Base-by-base conservation (phyloP, 2,888 invertebrate genomes). In the Cistogaster globosa region DNA sequence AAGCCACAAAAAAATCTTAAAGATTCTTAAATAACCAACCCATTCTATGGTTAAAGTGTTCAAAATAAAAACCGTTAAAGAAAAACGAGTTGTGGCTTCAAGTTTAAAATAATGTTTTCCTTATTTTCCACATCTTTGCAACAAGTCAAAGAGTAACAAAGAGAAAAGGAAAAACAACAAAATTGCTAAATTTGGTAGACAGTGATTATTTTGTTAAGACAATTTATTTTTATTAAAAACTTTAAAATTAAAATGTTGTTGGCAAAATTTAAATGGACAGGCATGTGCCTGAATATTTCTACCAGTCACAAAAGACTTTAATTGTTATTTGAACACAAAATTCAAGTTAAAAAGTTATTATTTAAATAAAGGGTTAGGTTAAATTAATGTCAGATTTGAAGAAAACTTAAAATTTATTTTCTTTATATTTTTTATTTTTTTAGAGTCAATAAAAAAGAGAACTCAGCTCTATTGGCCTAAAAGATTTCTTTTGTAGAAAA, bases 181-280 rank as follows among this genome's bases (percentile, higher is more conserved):
- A 57, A 62, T 42, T 20, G 69, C 81, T 76, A 71, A 82, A 76
- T 76, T 82, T 82, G 57, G 82, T 82, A 82, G 82, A 82, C 76
- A 71, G 76, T 76, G 69, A 76, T 69, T 69, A 12, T 79, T 69
- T 26, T 81, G 69, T 81, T 81, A 71, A 38, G 69, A 82, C 81
- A 82, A 75, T 75, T 81, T 81, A 74, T 55, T 68, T 68, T 18
- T 68, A n/a, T n/a, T n/a, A n/a, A 3, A 53, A 74, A 71, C 45
- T 42, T 67, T 53, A 32, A 75, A 75, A 76, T 76, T 57, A 76
- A 82, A 82, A 63, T 76, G 75, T 82, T 76, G 69, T 71, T 69
- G 51, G 48, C 26, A 18, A 67, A 67, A 72, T 58, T 67, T 51
- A 80, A 74, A 58, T 72, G 58, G 72, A 80, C 72, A 60, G 65